A percentile compares a stretch with the other conserved stretches of the same genome.
Evolutionary conservation across 2,888 invertebrate species (phyloP).

Genomic region (Drosophila anomalata): DNA sequence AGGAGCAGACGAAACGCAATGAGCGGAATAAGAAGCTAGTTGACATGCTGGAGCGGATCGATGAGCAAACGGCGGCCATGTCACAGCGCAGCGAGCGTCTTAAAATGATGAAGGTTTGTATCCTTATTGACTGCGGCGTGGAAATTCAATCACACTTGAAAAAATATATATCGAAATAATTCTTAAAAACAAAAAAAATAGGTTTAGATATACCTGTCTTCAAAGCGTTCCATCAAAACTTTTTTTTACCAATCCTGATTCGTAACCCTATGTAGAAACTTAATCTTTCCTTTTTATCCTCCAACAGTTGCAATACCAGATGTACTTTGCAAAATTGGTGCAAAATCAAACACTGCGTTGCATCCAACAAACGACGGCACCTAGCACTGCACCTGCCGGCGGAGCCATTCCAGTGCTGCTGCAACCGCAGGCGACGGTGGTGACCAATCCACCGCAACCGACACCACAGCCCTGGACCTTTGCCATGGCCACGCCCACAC

Average conservation of each 20-base stretch:
- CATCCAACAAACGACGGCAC: conserved; percentile 69
- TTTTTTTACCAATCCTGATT: no score
- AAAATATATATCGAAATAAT: no score
- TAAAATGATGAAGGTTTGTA: conserved; percentile 85
- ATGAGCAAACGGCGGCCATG: conserved; percentile 85
- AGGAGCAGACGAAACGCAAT: conserved; percentile 86
- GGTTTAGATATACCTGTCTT: no score
- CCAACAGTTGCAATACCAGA: conserved; percentile 82
- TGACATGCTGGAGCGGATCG: conserved; percentile 86
- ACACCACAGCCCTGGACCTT: conserved; percentile 69
- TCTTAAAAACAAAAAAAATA: no score
- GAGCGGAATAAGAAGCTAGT: conserved; percentile 86
- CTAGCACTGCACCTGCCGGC: conserved; percentile 20
- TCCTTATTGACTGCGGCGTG: background rate
- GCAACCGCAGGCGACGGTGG: conserved; percentile 38
- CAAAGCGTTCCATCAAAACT: background rate
- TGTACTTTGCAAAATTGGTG: conserved; percentile 83
- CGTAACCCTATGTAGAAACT: background rate
- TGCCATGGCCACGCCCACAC: conserved; percentile 70
- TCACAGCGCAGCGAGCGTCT: conserved; percentile 87
- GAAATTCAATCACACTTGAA: no score
- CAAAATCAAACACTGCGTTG: conserved; percentile 81
- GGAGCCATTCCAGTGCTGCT: conserved; percentile 42
- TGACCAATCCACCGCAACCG: conserved; percentile 23
- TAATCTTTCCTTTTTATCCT: background rate